Base-by-base conservation (phyloP, 2,113 vertebrate genomes). In the Cottus gobio region DNA sequence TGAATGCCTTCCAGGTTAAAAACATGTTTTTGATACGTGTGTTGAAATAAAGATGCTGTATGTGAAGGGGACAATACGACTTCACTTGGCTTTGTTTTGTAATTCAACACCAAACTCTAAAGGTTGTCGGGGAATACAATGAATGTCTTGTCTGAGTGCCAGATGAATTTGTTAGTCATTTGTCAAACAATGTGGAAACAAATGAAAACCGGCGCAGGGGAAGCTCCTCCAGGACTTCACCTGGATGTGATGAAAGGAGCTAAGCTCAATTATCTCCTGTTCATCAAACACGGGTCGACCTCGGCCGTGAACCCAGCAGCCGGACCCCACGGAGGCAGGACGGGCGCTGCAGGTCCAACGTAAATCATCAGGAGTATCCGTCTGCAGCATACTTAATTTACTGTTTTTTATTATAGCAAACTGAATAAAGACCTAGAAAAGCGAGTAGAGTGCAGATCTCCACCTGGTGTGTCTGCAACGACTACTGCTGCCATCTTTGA, bases 161-260 rank as follows among this genome's bases (percentile, higher is more conserved):
- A 26, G 44, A 9, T 69, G 54, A 50, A 6, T 46, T 16, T 68
- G n/a, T 61, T 48, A 34, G 26, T 50, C 26, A 50, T 31, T 18
- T 28, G 75, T 54, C 15, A 60, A 77, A 58, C 50, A 31, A 4
- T n/a, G 26, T 72, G 28, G 56, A 20, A 62, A 24, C 15, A 70
- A 42, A n/a, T 20, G 13, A 28, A 15, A 57, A 89, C 36, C 84
- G 96, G 96, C 96, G 96, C 96, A 82, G 96, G 96, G 62, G 96
- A 96, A 80, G 95, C 96, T 28, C 96, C 96, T 71, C 95, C 95
- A 37, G 96, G 97, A 85, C 95, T 96, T 54, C 52, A 54, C 54
- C 54, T 13, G 54, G 24, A 13, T 28, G 24, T 15, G 54, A 57
- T 57, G 54, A 57, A 54, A n/a, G 54, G 4, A 57, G 54, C 24